Conservation (phyloP, 2,113 vertebrate genomes). For the Donacobius atricapilla region DNA sequence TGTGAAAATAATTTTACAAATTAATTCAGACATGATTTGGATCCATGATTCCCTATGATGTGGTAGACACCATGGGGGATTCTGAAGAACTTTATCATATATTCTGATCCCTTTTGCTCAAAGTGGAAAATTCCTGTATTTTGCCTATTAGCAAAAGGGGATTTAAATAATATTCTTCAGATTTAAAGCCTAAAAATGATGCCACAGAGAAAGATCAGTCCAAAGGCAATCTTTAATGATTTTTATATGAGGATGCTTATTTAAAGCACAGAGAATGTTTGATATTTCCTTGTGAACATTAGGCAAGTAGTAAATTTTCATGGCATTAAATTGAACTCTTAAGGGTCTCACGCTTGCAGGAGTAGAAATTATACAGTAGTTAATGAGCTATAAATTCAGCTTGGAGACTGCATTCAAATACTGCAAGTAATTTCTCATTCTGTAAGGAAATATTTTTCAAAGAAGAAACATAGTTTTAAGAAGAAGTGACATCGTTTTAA, state of each 20-base stretch:
- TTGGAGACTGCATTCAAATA: neutral
- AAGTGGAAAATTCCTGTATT: neutral
- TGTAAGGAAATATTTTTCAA: slow-evolving; percentile 9
- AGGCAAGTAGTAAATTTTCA: neutral
- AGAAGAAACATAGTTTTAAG: neutral
- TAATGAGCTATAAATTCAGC: neutral
- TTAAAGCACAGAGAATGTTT: neutral
- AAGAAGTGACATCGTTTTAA: neutral
- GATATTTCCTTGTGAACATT: neutral
- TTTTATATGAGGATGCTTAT: neutral
- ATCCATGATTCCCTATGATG: neutral
- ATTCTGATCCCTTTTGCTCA: neutral
- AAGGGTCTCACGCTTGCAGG: neutral
- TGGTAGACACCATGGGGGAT: neutral
- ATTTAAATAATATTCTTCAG: neutral
- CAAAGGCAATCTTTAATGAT: neutral
- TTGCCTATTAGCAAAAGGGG: neutral
- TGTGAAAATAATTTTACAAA: neutral
- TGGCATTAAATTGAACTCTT: neutral
- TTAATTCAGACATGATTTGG: neutral
- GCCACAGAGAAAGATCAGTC: neutral
- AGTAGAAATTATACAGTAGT: neutral
- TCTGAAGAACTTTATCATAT: neutral
- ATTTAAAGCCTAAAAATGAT: neutral
- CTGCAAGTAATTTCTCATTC: neutral